Evolutionary conservation across 2,113 vertebrate species (phyloP).

Genomic region (Anolis sagrei): DNA sequence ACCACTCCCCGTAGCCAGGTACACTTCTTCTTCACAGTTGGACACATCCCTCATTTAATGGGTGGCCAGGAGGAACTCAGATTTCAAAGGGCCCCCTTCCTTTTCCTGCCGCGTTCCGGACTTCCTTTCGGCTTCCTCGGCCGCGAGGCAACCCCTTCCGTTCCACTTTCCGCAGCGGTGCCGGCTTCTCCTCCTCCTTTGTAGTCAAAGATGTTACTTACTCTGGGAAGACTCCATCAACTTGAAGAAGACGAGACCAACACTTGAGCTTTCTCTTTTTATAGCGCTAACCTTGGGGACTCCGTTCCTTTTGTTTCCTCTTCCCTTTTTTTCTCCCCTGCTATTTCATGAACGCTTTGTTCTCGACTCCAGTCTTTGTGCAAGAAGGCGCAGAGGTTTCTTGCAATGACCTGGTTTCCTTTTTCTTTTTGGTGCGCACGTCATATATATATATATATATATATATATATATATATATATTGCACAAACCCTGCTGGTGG

Average conservation of each 20-base stretch:
- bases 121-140: not conserved
- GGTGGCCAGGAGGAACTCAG: not conserved
- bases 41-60: not conserved
- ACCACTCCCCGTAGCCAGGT: not conserved
- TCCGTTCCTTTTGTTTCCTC: not conserved
- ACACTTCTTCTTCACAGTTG: not conserved
- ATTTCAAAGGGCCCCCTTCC: not conserved
- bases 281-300: not conserved
- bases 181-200: not conserved
- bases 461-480: not conserved
- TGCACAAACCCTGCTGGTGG: not conserved
- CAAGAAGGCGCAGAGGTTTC: not conserved
- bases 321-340: not conserved
- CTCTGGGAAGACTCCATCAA: not conserved
- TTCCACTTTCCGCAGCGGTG: not conserved
- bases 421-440: not conserved
- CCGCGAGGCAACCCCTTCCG: not conserved
- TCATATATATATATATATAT: too few relatives aligned
- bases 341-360: not conserved
- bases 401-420: not conserved
- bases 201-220: not conserved
- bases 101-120: not conserved
- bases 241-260: not conserved
- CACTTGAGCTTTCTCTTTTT: not conserved
- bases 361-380: not conserved